Evolutionary conservation across 30 jellyfish, hydroid and myxozoan species (phyloP).

Genomic region (Chrysaora quinquecirrha): DNA sequence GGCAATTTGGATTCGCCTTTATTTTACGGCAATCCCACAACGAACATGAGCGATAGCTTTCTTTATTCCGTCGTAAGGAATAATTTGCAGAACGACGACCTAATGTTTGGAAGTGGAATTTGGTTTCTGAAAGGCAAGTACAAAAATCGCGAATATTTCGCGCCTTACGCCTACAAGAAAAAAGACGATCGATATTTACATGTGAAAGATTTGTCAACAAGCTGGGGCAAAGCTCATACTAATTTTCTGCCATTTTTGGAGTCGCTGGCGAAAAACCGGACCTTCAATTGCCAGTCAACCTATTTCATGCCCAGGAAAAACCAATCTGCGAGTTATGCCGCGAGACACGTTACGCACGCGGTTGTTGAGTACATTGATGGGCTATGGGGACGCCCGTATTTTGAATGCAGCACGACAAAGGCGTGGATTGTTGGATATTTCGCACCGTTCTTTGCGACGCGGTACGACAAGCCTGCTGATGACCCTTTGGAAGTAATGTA

Average conservation of each 20-base stretch:
- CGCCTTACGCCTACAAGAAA: conserved; percentile 75
- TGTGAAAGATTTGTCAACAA: conserved; percentile 48
- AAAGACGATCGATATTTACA: conserved; percentile 35
- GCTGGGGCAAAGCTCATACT: conserved; percentile 75
- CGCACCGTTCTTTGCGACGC: conserved; percentile 61
- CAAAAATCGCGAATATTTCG: conserved; percentile 49
- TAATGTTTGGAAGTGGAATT: conserved; percentile 60
- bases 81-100: conserved; percentile 41
- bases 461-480: conserved; percentile 51
- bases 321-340: conserved; percentile 13
- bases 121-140: conserved; percentile 42
- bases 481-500: conserved; percentile 55
- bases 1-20: conserved; percentile 29
- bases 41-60: conserved; percentile 46
- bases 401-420: conserved; percentile 65
- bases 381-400: conserved; percentile 76
- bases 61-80: conserved; percentile 36
- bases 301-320: conserved; percentile 56
- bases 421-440: conserved; percentile 67
- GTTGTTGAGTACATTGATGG: conserved; percentile 60
- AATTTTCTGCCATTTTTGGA: conserved; percentile 47
- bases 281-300: conserved; percentile 56
- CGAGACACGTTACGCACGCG: conserved; percentile 67
- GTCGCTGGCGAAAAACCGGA: conserved; percentile 44
- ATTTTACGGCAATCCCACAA: conserved; percentile 37